These are phyloP conservation scores for Triplophysa bombifrons DNA, from an alignment of 2,797 vertebrate species.

Conservation along the genomic window DNA sequence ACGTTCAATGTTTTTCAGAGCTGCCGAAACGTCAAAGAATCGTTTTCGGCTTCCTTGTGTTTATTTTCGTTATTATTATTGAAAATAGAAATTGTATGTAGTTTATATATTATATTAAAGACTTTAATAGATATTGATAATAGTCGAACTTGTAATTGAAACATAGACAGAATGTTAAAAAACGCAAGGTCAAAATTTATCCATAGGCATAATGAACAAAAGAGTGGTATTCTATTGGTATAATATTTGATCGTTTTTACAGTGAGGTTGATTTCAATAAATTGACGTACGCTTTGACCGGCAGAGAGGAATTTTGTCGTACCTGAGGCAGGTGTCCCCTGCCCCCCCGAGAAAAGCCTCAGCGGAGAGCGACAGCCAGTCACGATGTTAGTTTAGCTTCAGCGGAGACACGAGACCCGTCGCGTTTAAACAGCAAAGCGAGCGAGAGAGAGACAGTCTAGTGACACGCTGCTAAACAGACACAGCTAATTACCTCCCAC, in stretches of 20 bases:
- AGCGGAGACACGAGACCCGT: neutral
- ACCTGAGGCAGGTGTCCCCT: neutral
- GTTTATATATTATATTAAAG: too few species aligned
- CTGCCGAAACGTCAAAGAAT: too few species aligned
- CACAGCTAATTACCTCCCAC: slow-evolving; percentile 67
- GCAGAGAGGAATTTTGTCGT: neutral
- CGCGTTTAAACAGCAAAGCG: neutral
- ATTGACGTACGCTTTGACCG: neutral
- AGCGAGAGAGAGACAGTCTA: slow-evolving; percentile 39
- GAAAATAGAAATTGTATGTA: too few species aligned
- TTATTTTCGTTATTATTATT: too few species aligned
- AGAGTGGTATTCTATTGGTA: neutral
- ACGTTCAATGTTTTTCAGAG: too few species aligned
- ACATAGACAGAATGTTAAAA: too few species aligned
- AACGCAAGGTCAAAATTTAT: too few species aligned
- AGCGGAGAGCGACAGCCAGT: slow-evolving; percentile 6
- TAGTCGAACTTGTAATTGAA: too few species aligned
- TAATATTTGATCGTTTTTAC: neutral
- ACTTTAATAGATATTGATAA: too few species aligned
- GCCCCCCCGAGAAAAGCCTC: neutral
- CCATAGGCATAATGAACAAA: neutral
- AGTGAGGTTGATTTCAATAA: neutral
- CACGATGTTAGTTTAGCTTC: slow-evolving; percentile 6
- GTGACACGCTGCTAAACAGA: slow-evolving; percentile 61
- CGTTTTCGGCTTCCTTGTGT: too few species aligned